phyloP scores from a whole-genome alignment of 2,888 invertebrate genomes.

The Sarcophaga caerulescens region DNA sequence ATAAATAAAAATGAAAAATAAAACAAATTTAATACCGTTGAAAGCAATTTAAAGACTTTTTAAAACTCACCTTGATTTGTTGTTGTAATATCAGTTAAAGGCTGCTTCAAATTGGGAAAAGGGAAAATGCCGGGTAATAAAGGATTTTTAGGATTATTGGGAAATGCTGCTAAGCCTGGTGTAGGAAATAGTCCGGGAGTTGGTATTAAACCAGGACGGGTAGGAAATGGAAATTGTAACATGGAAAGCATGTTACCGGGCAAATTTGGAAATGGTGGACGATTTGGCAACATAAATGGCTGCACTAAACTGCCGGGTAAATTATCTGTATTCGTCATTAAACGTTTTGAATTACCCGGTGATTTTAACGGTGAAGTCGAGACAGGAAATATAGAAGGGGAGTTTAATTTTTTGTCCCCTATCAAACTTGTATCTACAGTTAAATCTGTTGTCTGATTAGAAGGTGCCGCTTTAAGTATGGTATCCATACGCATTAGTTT shows the following conservation, averaged over 20 bases:
- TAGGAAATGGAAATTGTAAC: slow-evolving; percentile 80
- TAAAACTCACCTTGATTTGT: slow-evolving; percentile 38
- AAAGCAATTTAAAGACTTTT: no score
- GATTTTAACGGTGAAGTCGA: slow-evolving; percentile 53
- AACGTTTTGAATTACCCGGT: slow-evolving; percentile 61
- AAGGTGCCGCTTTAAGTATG: slow-evolving; percentile 73
- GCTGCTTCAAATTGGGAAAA: slow-evolving; percentile 66
- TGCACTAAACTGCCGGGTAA: slow-evolving; percentile 42
- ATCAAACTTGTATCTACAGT: slow-evolving; percentile 59
- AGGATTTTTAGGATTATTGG: slow-evolving; percentile 67
- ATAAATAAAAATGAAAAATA: slow-evolving; percentile 19
- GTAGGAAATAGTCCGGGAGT: slow-evolving; percentile 82
- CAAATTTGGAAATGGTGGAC: slow-evolving; percentile 67
- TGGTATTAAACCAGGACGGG: slow-evolving; percentile 83
- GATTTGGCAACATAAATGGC: slow-evolving; percentile 71
- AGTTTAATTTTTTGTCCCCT: slow-evolving; percentile 49
- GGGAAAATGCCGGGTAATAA: slow-evolving; percentile 66
- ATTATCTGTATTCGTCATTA: slow-evolving; percentile 28
- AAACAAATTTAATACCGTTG: not conserved
- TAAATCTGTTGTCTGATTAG: slow-evolving; percentile 70
- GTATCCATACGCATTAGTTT: slow-evolving; percentile 81
- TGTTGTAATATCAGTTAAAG: slow-evolving; percentile 16
- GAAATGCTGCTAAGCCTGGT: slow-evolving; percentile 70
- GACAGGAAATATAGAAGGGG: slow-evolving; percentile 46
- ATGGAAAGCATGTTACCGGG: slow-evolving; percentile 76